phyloP scores from a whole-genome alignment of 1,140 invertebrate species.

The Sycobia sp. region DNA sequence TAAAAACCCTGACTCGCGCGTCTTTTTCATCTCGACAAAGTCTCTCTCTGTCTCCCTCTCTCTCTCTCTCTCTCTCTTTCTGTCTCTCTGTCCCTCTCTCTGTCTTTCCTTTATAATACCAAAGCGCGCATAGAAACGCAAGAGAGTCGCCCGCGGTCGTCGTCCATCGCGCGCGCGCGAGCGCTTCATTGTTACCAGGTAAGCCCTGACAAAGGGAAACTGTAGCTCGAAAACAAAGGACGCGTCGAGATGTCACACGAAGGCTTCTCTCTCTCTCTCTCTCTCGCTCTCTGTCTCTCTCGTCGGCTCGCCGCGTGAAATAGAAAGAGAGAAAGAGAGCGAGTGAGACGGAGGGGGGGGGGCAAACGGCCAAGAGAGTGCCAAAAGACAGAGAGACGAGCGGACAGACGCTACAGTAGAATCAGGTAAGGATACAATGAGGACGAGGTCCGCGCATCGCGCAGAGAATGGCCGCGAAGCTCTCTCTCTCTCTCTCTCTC shows the following conservation, averaged over 20 bases:
- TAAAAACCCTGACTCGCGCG: too few species aligned
- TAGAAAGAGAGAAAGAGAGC: background rate
- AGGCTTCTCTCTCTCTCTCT: too few species aligned
- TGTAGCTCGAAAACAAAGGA: conserved; percentile 28
- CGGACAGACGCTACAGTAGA: too few species aligned
- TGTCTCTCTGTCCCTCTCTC: background rate
- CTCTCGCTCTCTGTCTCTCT: too few species aligned
- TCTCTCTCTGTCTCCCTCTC: background rate
- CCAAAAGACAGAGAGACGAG: background rate
- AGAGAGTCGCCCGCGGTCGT: background rate
- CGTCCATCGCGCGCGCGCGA: conserved; percentile 18
- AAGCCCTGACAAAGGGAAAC: conserved; percentile 24
- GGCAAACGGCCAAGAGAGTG: background rate
- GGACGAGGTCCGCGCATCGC: too few species aligned
- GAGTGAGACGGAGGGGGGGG: background rate
- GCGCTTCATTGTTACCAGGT: conserved; percentile 31
- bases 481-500: too few species aligned
- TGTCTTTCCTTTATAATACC: background rate
- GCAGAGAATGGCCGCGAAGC: background rate
- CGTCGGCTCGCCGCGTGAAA: too few species aligned
- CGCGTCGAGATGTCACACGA: conserved; percentile 14
- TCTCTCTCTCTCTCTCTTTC: background rate
- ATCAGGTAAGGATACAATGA: too few species aligned
- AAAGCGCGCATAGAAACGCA: too few species aligned
- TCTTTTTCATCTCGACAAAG: background rate